phyloP scores from a whole-genome alignment of 2,797 vertebrate genomes.

The Champsocephalus esox region DNA sequence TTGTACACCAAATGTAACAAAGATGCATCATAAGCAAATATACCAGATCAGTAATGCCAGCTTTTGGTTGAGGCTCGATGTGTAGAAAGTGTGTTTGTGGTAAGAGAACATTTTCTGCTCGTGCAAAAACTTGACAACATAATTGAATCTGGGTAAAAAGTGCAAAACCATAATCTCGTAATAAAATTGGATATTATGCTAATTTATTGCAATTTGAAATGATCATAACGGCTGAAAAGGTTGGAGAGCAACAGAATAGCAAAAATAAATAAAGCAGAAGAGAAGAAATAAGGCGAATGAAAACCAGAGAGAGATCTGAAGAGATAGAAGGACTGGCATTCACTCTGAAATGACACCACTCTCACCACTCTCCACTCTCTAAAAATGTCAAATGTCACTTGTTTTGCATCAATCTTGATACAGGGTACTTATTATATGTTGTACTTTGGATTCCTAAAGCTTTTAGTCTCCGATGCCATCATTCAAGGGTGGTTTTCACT shows the following conservation, averaged over 20 bases:
- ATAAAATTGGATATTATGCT: background rate
- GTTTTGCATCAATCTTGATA: too few species aligned
- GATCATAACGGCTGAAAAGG: background rate
- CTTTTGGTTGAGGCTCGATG: background rate
- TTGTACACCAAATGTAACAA: background rate
- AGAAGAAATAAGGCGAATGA: constrained; percentile 25
- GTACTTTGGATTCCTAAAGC: too few species aligned
- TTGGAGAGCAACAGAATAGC: constrained; percentile 8
- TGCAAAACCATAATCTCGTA: constrained; percentile 13
- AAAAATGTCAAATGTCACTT: too few species aligned
- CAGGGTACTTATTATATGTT: too few species aligned
- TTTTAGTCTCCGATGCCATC: too few species aligned
- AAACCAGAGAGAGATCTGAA: constrained; percentile 14
- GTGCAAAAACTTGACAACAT: background rate
- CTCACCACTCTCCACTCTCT: constrained; percentile 53
- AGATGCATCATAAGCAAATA: background rate
- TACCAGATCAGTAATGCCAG: background rate
- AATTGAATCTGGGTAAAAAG: constrained; percentile 20
- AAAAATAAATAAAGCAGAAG: constrained; percentile 4
- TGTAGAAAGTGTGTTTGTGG: background rate
- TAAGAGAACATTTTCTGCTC: background rate
- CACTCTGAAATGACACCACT: constrained; percentile 69
- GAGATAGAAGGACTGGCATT: constrained; percentile 46
- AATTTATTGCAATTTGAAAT: constrained; percentile 5
- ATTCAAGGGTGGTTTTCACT: too few species aligned